Conservation (phyloP, 2,797 vertebrate genomes). For the Gallinago stenura region DNA sequence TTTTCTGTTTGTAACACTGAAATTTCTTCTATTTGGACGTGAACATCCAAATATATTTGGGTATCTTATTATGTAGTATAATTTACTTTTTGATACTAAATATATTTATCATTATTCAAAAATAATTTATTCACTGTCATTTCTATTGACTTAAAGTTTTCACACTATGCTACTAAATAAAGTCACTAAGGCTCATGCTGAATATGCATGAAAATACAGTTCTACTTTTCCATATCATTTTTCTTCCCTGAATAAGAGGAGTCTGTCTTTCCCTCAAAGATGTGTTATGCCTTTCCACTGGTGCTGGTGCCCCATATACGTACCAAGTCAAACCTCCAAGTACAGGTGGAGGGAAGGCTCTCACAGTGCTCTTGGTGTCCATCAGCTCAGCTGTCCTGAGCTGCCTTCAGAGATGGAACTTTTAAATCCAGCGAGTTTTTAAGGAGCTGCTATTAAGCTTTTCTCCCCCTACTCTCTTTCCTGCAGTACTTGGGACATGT, state of each 20-base stretch:
- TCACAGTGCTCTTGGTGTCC: not conserved
- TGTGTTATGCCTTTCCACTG: not conserved
- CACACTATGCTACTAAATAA: not conserved
- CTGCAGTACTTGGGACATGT: constrained; percentile 96
- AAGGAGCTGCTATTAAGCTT: not conserved
- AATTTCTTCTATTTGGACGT: not conserved
- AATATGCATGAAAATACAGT: not conserved
- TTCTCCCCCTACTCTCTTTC: constrained; percentile 1
- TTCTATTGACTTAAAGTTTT: not conserved
- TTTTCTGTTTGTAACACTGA: not conserved
- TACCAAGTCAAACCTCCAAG: not conserved
- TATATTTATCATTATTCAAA: not conserved
- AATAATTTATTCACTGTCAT: not conserved
- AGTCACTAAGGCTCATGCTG: not conserved
- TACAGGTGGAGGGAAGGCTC: not conserved
- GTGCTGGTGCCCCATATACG: not conserved
- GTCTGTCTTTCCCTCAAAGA: not conserved
- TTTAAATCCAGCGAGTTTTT: not conserved
- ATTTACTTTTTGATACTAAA: not conserved
- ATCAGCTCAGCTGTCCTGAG: not conserved
- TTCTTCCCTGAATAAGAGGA: not conserved
- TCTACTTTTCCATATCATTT: not conserved
- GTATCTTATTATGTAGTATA: not conserved
- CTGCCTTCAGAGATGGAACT: not conserved
- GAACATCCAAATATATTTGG: not conserved